phyloP scores from a whole-genome alignment of 2,113 vertebrate species.

The Hydropotes inermis region DNA sequence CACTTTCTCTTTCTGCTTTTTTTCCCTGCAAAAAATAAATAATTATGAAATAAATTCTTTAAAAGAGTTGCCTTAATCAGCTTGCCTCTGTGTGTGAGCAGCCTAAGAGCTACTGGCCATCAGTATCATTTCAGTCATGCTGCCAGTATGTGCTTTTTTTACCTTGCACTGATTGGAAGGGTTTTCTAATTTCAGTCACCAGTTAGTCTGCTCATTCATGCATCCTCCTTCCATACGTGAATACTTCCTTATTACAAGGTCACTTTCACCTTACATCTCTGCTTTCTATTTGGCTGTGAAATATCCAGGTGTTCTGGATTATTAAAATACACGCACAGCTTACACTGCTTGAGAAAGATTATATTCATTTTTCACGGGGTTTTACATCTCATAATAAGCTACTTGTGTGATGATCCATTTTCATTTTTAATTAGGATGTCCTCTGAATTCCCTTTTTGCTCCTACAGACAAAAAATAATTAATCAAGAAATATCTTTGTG shows the following conservation, averaged over 20 bases:
- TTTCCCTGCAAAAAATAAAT: background rate
- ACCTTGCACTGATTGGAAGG: constrained; percentile 41
- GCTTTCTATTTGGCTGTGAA: constrained; percentile 45
- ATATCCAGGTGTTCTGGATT: constrained; percentile 66
- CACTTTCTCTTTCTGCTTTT: background rate
- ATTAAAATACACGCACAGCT: constrained; percentile 52
- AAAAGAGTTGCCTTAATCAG: background rate
- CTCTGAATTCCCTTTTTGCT: constrained; percentile 66
- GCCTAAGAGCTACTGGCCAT: background rate
- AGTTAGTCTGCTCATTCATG: constrained; percentile 68
- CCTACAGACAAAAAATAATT: constrained; percentile 60
- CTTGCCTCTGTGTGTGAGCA: background rate
- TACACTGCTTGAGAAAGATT: constrained; percentile 56
- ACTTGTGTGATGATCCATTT: constrained; percentile 66
- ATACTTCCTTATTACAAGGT: constrained; percentile 67
- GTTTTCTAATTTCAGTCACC: constrained; percentile 63
- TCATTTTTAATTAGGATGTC: constrained; percentile 72
- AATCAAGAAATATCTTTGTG: constrained; percentile 66
- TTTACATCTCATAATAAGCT: constrained; percentile 68
- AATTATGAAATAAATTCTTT: background rate
- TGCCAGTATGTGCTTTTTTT: background rate
- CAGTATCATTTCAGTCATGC: constrained; percentile 55
- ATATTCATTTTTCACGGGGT: constrained; percentile 68
- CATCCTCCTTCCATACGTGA: constrained; percentile 50
- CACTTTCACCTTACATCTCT: constrained; percentile 56